Conservation (phyloP, 2,888 invertebrate genomes). For the Deroplatys truncata region DNA sequence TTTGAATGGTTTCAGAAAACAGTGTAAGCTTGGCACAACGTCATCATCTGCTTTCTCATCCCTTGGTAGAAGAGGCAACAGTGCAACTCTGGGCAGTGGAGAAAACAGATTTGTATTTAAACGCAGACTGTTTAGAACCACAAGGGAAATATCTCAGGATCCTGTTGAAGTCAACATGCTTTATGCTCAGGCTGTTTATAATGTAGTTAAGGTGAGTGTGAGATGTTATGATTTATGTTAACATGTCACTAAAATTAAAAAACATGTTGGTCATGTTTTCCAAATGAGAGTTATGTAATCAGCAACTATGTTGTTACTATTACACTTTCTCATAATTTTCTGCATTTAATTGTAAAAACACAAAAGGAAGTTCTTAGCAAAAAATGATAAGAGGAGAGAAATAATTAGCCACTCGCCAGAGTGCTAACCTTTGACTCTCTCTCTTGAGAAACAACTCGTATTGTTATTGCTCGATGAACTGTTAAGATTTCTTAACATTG, state of each 20-base stretch:
- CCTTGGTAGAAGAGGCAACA: constrained; percentile 52
- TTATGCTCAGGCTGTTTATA: constrained; percentile 92
- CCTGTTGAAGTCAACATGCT: constrained; percentile 91
- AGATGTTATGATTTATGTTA: not conserved
- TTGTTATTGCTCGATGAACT: too few species aligned
- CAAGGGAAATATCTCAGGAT: constrained; percentile 87
- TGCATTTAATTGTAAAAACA: too few species aligned
- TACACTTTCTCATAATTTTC: too few species aligned
- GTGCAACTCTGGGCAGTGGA: constrained; percentile 68
- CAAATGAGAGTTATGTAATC: too few species aligned
- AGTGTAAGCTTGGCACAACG: constrained; percentile 52
- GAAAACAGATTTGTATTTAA: constrained; percentile 92
- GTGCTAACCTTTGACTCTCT: too few species aligned
- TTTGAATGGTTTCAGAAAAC: constrained; percentile 45
- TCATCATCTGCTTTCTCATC: constrained; percentile 50
- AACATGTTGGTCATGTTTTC: too few species aligned
- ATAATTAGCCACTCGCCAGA: too few species aligned
- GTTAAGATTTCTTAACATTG: too few species aligned
- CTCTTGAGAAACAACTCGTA: too few species aligned
- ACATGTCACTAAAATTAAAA: not conserved
- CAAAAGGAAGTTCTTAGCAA: too few species aligned
- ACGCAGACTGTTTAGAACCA: constrained; percentile 81
- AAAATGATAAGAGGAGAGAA: too few species aligned
- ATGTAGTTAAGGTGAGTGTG: constrained; percentile 78
- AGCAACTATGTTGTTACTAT: too few species aligned